A percentile compares a stretch with the other conserved stretches of the same genome.
phyloP scores from a whole-genome alignment of 2,888 invertebrate species.

The Drosophila putrida region DNA sequence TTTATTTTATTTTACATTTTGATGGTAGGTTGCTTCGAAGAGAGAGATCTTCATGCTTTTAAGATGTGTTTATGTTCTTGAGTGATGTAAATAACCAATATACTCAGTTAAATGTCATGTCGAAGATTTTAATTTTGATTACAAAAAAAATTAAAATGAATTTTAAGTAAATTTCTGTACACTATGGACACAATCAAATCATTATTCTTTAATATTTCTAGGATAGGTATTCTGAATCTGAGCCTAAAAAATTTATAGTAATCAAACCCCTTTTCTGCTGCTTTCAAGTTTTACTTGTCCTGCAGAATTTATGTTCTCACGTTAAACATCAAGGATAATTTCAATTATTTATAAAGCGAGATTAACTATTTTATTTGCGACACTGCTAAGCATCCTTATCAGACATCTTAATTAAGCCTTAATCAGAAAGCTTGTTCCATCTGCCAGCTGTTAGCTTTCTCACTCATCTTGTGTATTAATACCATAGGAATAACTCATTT shows the following conservation, averaged over 20 bases:
- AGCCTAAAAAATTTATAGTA: no score
- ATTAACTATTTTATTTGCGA: background rate
- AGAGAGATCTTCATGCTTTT: slow-evolving; percentile 13
- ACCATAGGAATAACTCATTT: background rate
- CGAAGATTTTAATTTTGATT: background rate
- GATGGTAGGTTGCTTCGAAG: background rate
- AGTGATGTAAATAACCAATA: slow-evolving; percentile 2
- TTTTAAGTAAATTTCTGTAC: no score
- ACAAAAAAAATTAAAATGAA: no score
- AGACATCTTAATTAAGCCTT: background rate
- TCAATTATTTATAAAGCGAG: no score
- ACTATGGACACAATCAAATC: no score
- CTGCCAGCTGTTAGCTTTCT: background rate
- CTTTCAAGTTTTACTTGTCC: no score
- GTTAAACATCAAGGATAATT: no score
- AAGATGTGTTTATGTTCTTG: slow-evolving; percentile 20
- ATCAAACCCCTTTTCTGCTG: no score
- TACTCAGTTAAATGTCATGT: background rate
- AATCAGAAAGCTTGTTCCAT: background rate
- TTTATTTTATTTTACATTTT: slow-evolving; percentile 17
- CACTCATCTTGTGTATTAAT: background rate
- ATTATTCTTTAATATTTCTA: no score
- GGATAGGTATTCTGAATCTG: no score
- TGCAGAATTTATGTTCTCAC: no score
- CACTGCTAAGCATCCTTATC: background rate